Evolutionary conservation across 2,888 invertebrate genomes (phyloP), one percentile per base, ranked within the genome.

Genomic region (Phyllotreta cruciferae): DNA sequence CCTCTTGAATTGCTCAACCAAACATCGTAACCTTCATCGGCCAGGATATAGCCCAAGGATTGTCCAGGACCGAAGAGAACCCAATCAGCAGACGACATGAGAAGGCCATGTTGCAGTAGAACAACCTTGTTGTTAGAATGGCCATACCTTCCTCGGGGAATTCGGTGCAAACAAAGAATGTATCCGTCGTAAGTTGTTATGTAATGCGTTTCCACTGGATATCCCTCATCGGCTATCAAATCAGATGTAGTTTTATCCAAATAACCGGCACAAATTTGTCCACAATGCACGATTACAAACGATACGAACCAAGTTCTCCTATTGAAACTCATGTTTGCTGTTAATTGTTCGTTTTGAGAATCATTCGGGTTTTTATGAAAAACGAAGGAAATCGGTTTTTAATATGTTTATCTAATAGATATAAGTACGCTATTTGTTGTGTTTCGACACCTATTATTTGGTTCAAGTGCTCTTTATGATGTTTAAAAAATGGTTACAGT

Each of bases 151-250:
- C 84, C 84, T 68, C 78, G 70, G 1, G 85, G 85, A 62, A 88
- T 86, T 54, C 87, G 77, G 67, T 87, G 86, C 39, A 88, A 60
- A 42, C 80, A 79, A 35, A 88, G 75, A 42, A 87, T 80, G 73
- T 85, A 88, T 0, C 86, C 87, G 76, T 88, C 87, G n/a, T 79
- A 67, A 0, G 88, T 87, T 6, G 72, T 75, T 0, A 82, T 79
- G 6, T 70, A 66, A 69, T 83, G 81, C 1, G 69, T 74, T 75
- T 84, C 83, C 0, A 76, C 77, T 0, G 80, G 79, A 68, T 82
- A 84, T 11, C 83, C 83, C 62, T 82, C 75, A 55, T 77, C 75
- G 34, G 64, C 64, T 11, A 84, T 79, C 44, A 83, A 70, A 60
- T 82, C 76, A n/a, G 58, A 42, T 36, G 50, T 24, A 10, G 50